A percentile compares a stretch with the other conserved stretches of the same genome.
Evolutionary conservation across 2,797 vertebrate genomes (phyloP).

Genomic region (Cryptoblepharus egeriae): DNA sequence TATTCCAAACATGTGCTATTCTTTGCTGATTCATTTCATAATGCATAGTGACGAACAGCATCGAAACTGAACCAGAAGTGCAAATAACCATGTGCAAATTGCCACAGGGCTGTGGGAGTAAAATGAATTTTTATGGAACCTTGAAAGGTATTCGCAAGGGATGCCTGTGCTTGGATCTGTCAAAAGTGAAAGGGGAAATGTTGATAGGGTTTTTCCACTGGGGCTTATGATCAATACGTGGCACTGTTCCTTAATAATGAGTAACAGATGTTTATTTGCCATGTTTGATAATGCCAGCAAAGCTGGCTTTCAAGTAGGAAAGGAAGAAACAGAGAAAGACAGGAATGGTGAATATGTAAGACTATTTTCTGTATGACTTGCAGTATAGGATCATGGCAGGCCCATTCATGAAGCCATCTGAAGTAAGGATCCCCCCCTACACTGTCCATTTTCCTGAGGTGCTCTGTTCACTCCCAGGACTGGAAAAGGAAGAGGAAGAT

Average conservation of each 20-base stretch:
- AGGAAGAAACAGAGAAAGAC: background rate
- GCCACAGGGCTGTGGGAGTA: background rate
- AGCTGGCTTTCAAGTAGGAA: slow-evolving; percentile 4
- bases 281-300: background rate
- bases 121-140: background rate
- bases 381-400: too few species aligned
- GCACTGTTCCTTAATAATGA: background rate
- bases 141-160: background rate
- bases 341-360: fast-evolving
- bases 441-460: too few species aligned
- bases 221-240: background rate
- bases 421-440: too few species aligned
- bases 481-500: too few species aligned
- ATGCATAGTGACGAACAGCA: background rate
- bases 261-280: slow-evolving; percentile 5
- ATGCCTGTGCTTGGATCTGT: slow-evolving; percentile 5
- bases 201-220: background rate
- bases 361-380: background rate
- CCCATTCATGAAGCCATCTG: too few species aligned
- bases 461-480: too few species aligned
- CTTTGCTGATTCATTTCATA: background rate
- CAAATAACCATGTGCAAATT: slow-evolving; percentile 26
- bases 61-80: slow-evolving; percentile 19
- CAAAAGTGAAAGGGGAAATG: background rate
- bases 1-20: background rate